Percentiles rank a stretch among this genome's conserved stretches.
Evolutionary conservation across 2,113 vertebrate genomes (phyloP).

Genomic region (Struthio camelus): DNA sequence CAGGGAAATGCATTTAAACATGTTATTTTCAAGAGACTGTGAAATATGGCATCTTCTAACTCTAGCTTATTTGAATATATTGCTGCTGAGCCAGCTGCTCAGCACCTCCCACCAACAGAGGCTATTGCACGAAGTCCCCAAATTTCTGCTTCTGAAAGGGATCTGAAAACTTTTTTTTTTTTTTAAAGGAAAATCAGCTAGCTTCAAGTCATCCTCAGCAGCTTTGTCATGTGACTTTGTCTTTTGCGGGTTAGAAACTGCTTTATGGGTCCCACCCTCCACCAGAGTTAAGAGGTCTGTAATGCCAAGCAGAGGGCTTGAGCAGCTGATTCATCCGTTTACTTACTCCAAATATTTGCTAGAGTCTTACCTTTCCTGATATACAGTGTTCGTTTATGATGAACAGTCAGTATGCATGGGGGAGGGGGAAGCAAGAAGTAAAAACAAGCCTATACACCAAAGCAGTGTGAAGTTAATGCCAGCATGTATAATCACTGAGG

Average conservation of each 20-base stretch:
- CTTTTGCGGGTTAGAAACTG: background rate
- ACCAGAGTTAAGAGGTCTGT: background rate
- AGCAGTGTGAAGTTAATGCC: background rate
- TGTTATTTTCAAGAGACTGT: background rate
- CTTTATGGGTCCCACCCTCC: background rate
- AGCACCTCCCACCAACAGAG: background rate
- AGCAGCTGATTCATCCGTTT: background rate
- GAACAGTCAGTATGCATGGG: background rate
- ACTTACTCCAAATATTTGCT: background rate
- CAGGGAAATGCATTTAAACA: background rate
- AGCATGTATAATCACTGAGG: background rate
- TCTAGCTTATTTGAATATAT: background rate
- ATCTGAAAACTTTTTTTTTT: background rate
- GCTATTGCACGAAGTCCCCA: background rate
- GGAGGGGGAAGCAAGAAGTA: too few relatives aligned
- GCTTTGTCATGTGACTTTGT: background rate
- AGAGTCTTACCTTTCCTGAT: background rate
- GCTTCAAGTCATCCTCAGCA: background rate
- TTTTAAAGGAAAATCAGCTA: background rate
- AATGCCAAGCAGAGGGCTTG: background rate
- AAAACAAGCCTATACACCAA: background rate
- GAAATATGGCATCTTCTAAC: background rate
- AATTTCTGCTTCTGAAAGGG: background rate
- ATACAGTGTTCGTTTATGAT: background rate
- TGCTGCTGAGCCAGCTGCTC: background rate